Percentiles rank a stretch among this genome's conserved stretches.
These are phyloP conservation scores for Glomeris marginata DNA, from an alignment of 2,888 invertebrate genomes.

Conservation along the genomic window DNA sequence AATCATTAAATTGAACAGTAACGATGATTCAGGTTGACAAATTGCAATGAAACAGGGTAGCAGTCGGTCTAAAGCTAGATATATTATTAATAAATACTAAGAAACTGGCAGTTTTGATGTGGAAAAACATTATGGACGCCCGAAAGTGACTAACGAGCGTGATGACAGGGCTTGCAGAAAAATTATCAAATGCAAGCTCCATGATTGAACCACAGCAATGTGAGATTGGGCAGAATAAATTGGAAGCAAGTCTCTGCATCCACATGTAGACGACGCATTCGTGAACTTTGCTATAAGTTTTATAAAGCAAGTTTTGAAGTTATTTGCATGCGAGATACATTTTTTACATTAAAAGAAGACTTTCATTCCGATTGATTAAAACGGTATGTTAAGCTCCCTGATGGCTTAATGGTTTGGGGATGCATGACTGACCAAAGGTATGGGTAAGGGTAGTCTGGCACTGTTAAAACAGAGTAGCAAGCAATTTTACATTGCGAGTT, in stretches of 20 bases:
- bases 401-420: not conserved
- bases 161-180: not conserved
- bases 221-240: not conserved
- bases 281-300: conserved; percentile 1
- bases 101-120: not conserved
- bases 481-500: too few species aligned
- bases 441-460: not conserved
- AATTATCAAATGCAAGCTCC: not conserved
- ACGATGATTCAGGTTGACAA: not conserved
- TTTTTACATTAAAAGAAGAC: not conserved
- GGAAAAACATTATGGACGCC: not conserved
- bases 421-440: conserved; percentile 3
- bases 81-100: not conserved
- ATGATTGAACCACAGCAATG: not conserved
- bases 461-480: not conserved
- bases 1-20: not conserved
- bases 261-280: not conserved
- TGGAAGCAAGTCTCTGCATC: not conserved
- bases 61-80: not conserved
- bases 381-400: not conserved
- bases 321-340: not conserved
- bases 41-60: not conserved
- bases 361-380: not conserved
- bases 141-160: not conserved
- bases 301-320: not conserved